Conservation (phyloP, 2,113 vertebrate genomes). For the Argyrosomus japonicus region DNA sequence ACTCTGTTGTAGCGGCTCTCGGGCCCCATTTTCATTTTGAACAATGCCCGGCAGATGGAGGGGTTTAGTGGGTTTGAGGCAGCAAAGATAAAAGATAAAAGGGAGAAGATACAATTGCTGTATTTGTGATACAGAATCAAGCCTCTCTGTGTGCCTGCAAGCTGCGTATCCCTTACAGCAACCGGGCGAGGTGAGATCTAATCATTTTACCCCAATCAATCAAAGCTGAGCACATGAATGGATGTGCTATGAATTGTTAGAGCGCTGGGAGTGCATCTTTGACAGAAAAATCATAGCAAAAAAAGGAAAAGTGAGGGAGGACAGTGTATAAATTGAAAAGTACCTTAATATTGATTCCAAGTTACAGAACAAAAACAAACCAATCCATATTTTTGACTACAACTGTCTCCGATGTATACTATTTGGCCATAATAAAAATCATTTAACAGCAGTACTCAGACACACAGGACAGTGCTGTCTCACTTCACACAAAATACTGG, state of each 20-base stretch:
- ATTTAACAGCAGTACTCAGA: constrained; percentile 4
- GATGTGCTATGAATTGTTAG: constrained; percentile 26
- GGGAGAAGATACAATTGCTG: constrained; percentile 23
- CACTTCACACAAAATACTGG: constrained; percentile 21
- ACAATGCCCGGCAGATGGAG: constrained; percentile 45
- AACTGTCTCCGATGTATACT: background rate
- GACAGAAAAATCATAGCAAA: background rate
- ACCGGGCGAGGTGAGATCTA: constrained; percentile 16
- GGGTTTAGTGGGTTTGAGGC: constrained; percentile 23
- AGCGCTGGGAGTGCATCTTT: background rate
- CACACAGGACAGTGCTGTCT: constrained; percentile 6
- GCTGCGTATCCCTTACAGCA: constrained; percentile 20
- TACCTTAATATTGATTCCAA: constrained; percentile 11
- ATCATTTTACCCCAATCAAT: constrained; percentile 52
- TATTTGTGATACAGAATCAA: constrained; percentile 44
- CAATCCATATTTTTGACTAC: constrained; percentile 3
- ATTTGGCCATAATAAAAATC: constrained; percentile 8
- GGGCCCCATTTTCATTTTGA: constrained; percentile 54
- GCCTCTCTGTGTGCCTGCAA: constrained; percentile 42
- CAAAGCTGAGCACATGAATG: constrained; percentile 35
- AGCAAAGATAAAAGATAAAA: background rate
- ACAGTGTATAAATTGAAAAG: background rate
- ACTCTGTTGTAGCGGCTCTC: constrained; percentile 39
- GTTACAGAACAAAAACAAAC: constrained; percentile 33
- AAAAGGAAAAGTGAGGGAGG: background rate